phyloP scores from a whole-genome alignment of 92 coral and sea anemone genomes.

The Palythoa grandis region DNA sequence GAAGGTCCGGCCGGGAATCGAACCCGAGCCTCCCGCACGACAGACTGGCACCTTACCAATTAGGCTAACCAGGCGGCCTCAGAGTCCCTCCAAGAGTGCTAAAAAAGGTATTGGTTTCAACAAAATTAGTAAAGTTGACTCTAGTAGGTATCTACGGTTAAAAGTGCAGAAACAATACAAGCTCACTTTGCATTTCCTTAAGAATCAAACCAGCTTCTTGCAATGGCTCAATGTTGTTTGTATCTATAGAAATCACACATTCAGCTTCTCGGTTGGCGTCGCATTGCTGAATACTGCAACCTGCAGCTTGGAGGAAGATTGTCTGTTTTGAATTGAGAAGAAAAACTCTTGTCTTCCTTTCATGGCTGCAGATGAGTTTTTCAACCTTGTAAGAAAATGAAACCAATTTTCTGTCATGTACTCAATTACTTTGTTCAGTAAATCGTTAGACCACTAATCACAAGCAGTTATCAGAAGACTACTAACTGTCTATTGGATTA shows the following conservation, averaged over 20 bases:
- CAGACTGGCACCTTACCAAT: no score
- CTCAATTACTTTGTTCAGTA: not conserved
- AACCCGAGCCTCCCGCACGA: no score
- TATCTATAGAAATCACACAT: not conserved
- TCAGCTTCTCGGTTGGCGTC: not conserved
- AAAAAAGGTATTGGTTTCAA: no score
- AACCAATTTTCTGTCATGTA: not conserved
- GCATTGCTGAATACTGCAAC: not conserved
- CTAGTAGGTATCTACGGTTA: no score
- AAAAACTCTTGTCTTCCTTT: not conserved
- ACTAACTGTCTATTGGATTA: no score
- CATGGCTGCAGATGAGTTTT: slow-evolving; percentile 1
- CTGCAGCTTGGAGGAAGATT: not conserved
- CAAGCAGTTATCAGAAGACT: no score
- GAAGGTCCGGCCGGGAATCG: no score
- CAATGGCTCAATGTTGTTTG: not conserved
- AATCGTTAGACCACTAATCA: no score
- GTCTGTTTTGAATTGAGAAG: not conserved
- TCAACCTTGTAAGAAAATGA: not conserved
- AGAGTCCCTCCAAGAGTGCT: no score
- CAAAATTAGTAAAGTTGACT: no score
- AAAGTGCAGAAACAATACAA: no score
- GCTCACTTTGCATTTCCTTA: slow-evolving; percentile 7
- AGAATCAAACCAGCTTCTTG: slow-evolving; percentile 9
- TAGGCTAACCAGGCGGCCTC: no score